Percentiles rank a stretch among this genome's conserved stretches.
phyloP scores from a whole-genome alignment of 2,113 vertebrate species.

The Phoenicopterus ruber region DNA sequence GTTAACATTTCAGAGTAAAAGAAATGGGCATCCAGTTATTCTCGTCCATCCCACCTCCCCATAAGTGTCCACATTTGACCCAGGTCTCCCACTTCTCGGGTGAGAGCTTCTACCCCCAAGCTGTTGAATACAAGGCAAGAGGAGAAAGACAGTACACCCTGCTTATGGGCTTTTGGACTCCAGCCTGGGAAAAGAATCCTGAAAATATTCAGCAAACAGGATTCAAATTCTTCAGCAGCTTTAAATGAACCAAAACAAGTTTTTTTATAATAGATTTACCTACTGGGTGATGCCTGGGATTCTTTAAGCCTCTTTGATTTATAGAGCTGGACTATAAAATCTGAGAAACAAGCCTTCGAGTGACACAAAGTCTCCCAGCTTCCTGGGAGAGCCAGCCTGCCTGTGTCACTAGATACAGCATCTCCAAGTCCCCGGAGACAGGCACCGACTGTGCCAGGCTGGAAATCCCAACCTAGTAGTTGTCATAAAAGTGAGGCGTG shows the following conservation, averaged over 20 bases:
- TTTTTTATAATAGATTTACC: background rate
- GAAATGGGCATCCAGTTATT: background rate
- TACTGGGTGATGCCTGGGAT: background rate
- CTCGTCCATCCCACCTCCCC: background rate
- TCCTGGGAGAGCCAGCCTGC: background rate
- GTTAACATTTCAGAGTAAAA: background rate
- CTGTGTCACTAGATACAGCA: background rate
- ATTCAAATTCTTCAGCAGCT: background rate
- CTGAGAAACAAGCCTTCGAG: background rate
- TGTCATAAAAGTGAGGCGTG: background rate
- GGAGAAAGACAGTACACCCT: background rate
- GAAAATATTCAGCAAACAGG: background rate
- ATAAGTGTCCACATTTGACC: background rate
- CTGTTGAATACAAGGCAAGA: background rate
- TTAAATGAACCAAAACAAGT: background rate
- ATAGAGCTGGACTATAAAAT: background rate
- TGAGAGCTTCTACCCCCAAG: background rate
- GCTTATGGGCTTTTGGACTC: background rate
- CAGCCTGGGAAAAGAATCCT: background rate
- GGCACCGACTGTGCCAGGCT: accelerated
- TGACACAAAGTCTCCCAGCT: background rate
- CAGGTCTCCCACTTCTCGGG: background rate
- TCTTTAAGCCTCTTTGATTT: background rate
- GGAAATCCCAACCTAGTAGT: background rate
- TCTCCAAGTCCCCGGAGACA: background rate